phyloP scores from a whole-genome alignment of 2,888 invertebrate species.

The Horisme vitalbata region DNA sequence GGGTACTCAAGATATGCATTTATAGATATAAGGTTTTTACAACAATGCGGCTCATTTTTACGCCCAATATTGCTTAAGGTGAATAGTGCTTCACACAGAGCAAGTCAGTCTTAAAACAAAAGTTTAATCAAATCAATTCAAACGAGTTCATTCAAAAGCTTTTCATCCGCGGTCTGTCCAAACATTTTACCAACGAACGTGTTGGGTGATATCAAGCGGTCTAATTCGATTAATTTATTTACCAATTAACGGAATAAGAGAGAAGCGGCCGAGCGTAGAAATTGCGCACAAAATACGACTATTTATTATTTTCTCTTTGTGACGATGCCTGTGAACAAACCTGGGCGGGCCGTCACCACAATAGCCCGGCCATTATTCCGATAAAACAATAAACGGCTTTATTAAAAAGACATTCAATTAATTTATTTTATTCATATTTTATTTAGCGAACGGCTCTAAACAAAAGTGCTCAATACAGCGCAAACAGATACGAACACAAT shows the following conservation, averaged over 20 bases:
- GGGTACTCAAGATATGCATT: not conserved
- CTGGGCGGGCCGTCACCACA: conserved; percentile 69
- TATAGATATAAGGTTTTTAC: not conserved
- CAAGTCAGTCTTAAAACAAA: conserved; percentile 42
- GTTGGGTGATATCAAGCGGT: conserved; percentile 66
- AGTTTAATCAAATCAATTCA: conserved; percentile 50
- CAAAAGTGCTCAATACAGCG: conserved; percentile 67
- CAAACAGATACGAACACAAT: conserved; percentile 30
- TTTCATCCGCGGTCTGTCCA: conserved; percentile 60
- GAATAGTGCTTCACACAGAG: conserved; percentile 4
- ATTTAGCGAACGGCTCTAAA: conserved; percentile 62
- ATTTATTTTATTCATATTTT: conserved; percentile 81
- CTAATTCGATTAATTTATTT: conserved; percentile 80
- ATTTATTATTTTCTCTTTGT: conserved; percentile 80
- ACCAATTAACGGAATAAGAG: conserved; percentile 75
- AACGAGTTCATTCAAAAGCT: conserved; percentile 52
- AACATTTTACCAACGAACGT: conserved; percentile 67
- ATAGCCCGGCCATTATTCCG: conserved; percentile 67
- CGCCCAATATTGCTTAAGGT: not conserved
- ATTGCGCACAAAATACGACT: conserved; percentile 75
- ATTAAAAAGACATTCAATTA: conserved; percentile 82
- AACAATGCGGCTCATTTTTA: not conserved
- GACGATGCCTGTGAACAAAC: conserved; percentile 49
- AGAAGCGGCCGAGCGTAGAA: conserved; percentile 73
- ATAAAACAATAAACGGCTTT: conserved; percentile 79